Percentiles rank a stretch among this genome's conserved stretches.
Conservation (phyloP, 2,797 vertebrate genomes). For the Pseudotriccus pelzelni region DNA sequence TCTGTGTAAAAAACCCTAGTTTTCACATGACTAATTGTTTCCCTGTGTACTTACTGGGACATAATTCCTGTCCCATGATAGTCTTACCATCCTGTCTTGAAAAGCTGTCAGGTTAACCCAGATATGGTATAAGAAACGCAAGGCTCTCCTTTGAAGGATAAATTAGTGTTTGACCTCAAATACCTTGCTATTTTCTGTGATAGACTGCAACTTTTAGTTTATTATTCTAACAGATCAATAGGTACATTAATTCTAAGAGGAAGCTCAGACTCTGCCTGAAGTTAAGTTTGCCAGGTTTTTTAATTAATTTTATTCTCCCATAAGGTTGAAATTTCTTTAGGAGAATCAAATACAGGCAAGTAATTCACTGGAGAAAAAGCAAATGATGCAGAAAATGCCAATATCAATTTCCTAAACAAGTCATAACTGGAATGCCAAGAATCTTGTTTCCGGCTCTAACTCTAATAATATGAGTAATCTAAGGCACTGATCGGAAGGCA, state of each 20-base stretch:
- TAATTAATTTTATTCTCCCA: constrained; percentile 63
- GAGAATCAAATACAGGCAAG: constrained; percentile 49
- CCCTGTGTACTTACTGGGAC: not conserved
- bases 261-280: constrained; percentile 34
- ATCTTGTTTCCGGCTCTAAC: not conserved
- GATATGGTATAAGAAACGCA: not conserved
- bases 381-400: constrained; percentile 74
- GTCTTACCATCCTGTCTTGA: not conserved
- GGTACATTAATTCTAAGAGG: constrained; percentile 56
- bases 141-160: not conserved
- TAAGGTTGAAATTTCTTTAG: constrained; percentile 51
- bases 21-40: not conserved
- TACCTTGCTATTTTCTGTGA: not conserved
- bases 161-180: not conserved
- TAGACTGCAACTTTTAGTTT: constrained; percentile 37
- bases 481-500: not conserved
- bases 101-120: not conserved
- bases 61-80: not conserved
- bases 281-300: constrained; percentile 66
- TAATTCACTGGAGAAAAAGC: constrained; percentile 55
- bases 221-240: constrained; percentile 72
- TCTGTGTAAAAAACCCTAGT: not conserved
- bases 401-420: constrained; percentile 73
- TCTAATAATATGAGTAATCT: constrained; percentile 45
- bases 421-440: constrained; percentile 64